Evolutionary conservation across 2,888 invertebrate genomes (phyloP).

Genomic region (Phortica okadai): DNA sequence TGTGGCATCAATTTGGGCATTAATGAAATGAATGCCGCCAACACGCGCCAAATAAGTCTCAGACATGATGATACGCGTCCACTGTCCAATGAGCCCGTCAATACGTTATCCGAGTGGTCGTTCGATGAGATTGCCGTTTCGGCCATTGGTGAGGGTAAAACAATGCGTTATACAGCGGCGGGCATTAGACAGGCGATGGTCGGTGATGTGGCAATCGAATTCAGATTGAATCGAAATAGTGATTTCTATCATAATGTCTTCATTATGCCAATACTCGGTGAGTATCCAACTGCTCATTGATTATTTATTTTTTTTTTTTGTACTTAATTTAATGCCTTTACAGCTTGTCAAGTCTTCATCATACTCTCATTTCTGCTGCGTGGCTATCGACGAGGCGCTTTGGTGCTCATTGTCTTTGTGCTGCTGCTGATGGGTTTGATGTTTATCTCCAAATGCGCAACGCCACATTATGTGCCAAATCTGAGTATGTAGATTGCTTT

Average conservation of each 20-base stretch:
- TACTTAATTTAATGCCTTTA: neutral
- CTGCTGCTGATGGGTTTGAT: conserved; percentile 67
- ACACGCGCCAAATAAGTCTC: conserved; percentile 46
- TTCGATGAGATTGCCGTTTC: conserved; percentile 61
- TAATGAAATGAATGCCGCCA: conserved; percentile 36
- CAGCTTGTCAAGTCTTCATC: conserved; percentile 67
- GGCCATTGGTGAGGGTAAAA: conserved; percentile 51
- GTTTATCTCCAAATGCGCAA: conserved; percentile 69
- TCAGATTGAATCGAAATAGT: conserved; percentile 67
- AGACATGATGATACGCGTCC: conserved; percentile 56
- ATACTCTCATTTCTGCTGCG: conserved; percentile 69
- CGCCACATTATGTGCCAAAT: conserved; percentile 68
- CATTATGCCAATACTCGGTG: conserved; percentile 68
- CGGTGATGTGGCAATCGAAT: conserved; percentile 65
- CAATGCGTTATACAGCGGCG: conserved; percentile 55
- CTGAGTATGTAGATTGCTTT: conserved; percentile 60
- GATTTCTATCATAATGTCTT: conserved; percentile 70
- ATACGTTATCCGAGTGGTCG: conserved; percentile 69
- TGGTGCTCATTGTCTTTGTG: conserved; percentile 65
- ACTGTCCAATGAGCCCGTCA: conserved; percentile 60
- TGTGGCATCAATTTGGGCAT: conserved; percentile 70
- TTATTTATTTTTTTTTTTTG: neutral
- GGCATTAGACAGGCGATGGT: conserved; percentile 59
- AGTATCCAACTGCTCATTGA: conserved; percentile 20
- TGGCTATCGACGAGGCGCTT: conserved; percentile 67